A percentile compares a stretch with the other conserved stretches of the same genome.
These are phyloP conservation scores for Acleris sparsana DNA, from an alignment of 2,888 invertebrate genomes.

Conservation along the genomic window DNA sequence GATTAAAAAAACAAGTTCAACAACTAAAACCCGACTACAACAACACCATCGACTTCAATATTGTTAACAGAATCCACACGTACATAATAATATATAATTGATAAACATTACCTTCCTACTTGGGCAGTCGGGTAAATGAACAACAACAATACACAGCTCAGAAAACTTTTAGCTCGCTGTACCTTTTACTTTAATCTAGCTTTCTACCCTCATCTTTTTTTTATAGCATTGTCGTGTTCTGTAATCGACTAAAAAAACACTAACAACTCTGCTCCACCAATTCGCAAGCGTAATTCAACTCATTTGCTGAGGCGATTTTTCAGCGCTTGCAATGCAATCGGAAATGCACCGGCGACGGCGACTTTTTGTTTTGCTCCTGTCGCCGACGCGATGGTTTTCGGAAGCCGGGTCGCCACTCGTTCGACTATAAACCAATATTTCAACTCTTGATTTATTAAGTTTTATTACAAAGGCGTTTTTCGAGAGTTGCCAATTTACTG, in stretches of 20 bases:
- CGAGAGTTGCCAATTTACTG: slow-evolving; percentile 7
- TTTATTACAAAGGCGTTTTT: slow-evolving; percentile 45
- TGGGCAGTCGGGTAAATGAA: too few relatives aligned
- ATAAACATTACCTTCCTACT: too few relatives aligned
- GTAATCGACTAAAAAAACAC: slow-evolving; percentile 10
- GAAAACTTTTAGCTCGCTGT: background rate
- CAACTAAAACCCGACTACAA: too few relatives aligned
- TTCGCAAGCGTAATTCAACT: slow-evolving; percentile 40
- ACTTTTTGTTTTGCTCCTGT: slow-evolving; percentile 74
- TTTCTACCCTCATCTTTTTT: background rate
- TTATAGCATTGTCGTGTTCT: background rate
- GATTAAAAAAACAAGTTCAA: too few relatives aligned
- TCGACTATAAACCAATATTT: slow-evolving; percentile 74
- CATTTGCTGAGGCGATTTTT: slow-evolving; percentile 68
- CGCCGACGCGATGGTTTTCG: slow-evolving; percentile 73
- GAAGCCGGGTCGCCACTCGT: slow-evolving; percentile 74
- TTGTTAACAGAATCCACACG: too few relatives aligned
- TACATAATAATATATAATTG: too few relatives aligned
- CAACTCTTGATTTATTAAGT: slow-evolving; percentile 69
- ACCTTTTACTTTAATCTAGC: too few relatives aligned
- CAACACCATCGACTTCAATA: too few relatives aligned
- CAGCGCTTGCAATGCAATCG: slow-evolving; percentile 79
- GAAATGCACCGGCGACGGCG: slow-evolving; percentile 72
- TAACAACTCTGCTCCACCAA: slow-evolving; percentile 18
- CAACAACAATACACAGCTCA: background rate